Evolutionary conservation across 1,140 invertebrate genomes (phyloP).

Genomic region (Galendromus occidentalis): DNA sequence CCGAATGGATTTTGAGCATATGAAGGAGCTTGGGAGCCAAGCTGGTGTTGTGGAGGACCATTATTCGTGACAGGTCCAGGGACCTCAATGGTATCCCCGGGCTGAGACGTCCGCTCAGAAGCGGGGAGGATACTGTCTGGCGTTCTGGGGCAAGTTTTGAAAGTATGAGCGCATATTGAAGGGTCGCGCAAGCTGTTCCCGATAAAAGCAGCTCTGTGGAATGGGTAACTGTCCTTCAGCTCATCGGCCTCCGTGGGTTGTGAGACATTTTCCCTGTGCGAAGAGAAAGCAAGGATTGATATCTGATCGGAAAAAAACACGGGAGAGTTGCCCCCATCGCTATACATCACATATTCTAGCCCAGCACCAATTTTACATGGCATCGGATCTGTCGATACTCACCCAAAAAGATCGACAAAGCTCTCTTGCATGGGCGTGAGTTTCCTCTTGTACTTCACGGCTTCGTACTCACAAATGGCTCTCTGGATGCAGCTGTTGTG

Average conservation of each 20-base stretch:
- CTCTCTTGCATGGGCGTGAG: not conserved
- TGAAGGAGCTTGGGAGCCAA: not conserved
- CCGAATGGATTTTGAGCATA: not conserved
- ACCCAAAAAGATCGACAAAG: slow-evolving; percentile 6
- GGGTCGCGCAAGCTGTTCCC: not conserved
- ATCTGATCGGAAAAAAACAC: not conserved
- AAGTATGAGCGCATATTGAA: not conserved
- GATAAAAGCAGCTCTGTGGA: not conserved
- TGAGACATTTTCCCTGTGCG: not conserved
- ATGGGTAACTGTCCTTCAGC: not conserved
- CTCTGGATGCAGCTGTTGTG: not conserved
- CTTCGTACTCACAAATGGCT: slow-evolving; percentile 5
- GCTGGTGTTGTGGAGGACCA: not conserved
- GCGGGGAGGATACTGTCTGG: not conserved
- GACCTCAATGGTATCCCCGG: not conserved
- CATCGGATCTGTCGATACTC: too few relatives aligned
- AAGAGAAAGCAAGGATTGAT: not conserved
- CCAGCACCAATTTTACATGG: too few relatives aligned
- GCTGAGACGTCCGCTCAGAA: not conserved
- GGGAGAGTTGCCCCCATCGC: too few relatives aligned
- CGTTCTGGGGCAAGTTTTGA: not conserved
- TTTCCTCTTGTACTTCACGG: not conserved
- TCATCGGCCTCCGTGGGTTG: not conserved
- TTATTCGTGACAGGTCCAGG: not conserved
- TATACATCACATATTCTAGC: too few relatives aligned